Conservation (phyloP, 2,888 invertebrate genomes). For the Cheilosia impressa region DNA sequence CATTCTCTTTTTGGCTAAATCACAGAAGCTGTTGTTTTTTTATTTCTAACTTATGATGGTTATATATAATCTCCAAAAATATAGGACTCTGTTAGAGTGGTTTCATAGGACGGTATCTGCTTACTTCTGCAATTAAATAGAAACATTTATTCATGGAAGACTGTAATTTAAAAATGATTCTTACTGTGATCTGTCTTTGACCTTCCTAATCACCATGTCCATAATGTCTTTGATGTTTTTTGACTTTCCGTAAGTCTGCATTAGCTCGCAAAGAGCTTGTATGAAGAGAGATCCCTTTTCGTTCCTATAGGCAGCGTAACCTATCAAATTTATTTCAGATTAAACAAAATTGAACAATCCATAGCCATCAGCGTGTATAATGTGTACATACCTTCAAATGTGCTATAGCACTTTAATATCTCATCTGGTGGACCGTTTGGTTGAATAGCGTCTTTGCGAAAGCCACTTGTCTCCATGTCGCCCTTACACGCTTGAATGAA, state of each 20-base stretch:
- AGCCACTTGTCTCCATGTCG: conserved; percentile 77
- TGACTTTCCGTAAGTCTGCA: conserved; percentile 77
- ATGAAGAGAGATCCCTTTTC: conserved; percentile 81
- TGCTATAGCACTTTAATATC: conserved; percentile 82
- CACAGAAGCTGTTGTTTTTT: conserved; percentile 30
- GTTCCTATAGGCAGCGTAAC: conserved; percentile 82
- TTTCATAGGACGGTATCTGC: conserved; percentile 81
- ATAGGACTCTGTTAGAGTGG: conserved; percentile 81
- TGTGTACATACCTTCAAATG: conserved; percentile 80
- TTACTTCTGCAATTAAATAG: conserved; percentile 76
- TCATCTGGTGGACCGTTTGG: conserved; percentile 80
- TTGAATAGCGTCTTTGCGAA: conserved; percentile 79
- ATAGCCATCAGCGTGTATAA: background rate
- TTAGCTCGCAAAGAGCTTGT: conserved; percentile 80
- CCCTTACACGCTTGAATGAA: conserved; percentile 83
- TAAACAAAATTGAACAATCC: background rate
- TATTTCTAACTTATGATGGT: background rate
- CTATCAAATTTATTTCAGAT: conserved; percentile 58
- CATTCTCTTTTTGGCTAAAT: conserved; percentile 12
- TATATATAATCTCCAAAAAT: conserved; percentile 81
- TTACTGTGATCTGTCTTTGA: conserved; percentile 78
- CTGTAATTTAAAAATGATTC: conserved; percentile 32
- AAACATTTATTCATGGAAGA: background rate
- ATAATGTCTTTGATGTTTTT: conserved; percentile 81
- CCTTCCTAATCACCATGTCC: conserved; percentile 78